phyloP scores from a whole-genome alignment of 1,140 invertebrate genomes.

The Augochlora pura region DNA sequence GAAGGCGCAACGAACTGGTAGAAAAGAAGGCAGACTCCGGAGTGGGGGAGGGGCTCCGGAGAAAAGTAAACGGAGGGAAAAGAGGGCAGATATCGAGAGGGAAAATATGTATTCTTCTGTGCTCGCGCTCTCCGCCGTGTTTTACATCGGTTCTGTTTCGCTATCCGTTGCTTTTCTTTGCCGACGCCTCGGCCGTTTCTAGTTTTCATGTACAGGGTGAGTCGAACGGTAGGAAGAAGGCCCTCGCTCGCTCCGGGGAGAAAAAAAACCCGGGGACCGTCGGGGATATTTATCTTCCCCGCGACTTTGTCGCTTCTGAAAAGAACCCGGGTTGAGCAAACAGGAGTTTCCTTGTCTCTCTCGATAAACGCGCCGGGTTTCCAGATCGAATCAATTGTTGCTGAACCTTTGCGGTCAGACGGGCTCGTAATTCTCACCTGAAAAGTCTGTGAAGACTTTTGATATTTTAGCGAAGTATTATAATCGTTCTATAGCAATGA shows the following conservation, averaged over 20 bases:
- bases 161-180: not conserved
- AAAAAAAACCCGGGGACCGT: too few relatives aligned
- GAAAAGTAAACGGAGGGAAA: not conserved
- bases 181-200: not conserved
- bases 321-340: not conserved
- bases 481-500: too few relatives aligned
- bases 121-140: not conserved
- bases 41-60: not conserved
- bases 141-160: constrained; percentile 15
- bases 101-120: constrained; percentile 28
- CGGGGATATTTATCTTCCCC: not conserved
- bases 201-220: not conserved
- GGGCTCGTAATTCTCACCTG: too few relatives aligned
- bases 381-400: too few relatives aligned
- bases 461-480: too few relatives aligned
- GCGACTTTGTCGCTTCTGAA: not conserved
- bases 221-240: not conserved
- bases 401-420: too few relatives aligned
- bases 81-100: not conserved
- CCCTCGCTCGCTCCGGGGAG: not conserved
- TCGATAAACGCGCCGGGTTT: too few relatives aligned
- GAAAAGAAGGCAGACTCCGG: too few relatives aligned
- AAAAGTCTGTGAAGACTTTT: too few relatives aligned
- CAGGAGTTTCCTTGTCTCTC: not conserved
- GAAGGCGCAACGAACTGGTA: not conserved